A percentile compares a stretch with the other conserved stretches of the same genome.
phyloP scores from a whole-genome alignment of 2,113 vertebrate genomes.

The Condylura cristata region DNA sequence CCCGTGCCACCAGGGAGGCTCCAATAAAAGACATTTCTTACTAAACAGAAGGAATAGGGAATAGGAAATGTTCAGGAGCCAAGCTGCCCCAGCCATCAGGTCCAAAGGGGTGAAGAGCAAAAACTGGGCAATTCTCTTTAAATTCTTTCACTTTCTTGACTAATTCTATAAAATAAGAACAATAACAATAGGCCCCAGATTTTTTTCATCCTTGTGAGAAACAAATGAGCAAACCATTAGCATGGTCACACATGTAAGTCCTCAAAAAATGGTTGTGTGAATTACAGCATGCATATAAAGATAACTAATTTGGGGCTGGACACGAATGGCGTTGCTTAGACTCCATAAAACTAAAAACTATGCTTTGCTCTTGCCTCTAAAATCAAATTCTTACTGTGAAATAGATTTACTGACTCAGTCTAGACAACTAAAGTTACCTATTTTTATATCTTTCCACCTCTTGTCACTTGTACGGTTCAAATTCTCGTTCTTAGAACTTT shows the following conservation, averaged over 20 bases:
- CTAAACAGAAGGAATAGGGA: background rate
- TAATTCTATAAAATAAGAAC: background rate
- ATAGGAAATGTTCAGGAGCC: background rate
- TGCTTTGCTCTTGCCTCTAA: background rate
- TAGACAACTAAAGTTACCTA: background rate
- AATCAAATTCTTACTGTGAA: background rate
- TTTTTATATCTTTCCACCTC: background rate
- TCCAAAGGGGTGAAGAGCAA: background rate
- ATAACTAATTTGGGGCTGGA: background rate
- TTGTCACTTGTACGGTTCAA: background rate
- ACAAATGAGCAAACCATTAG: background rate
- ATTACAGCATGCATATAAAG: background rate
- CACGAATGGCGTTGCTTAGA: background rate
- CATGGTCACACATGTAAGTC: background rate
- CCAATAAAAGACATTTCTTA: background rate
- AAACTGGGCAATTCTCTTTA: background rate
- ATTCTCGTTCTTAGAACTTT: conserved; percentile 31
- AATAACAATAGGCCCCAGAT: background rate
- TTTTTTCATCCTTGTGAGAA: background rate
- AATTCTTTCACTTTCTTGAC: background rate
- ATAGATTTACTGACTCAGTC: background rate
- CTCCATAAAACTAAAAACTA: background rate
- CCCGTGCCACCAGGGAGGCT: too few species aligned
- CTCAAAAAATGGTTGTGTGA: background rate
- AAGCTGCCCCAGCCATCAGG: too few species aligned